Percentiles rank a stretch among this genome's conserved stretches.
These are phyloP conservation scores for Kryptolebias marmoratus DNA, from an alignment of 2,113 vertebrate species.

Conservation along the genomic window DNA sequence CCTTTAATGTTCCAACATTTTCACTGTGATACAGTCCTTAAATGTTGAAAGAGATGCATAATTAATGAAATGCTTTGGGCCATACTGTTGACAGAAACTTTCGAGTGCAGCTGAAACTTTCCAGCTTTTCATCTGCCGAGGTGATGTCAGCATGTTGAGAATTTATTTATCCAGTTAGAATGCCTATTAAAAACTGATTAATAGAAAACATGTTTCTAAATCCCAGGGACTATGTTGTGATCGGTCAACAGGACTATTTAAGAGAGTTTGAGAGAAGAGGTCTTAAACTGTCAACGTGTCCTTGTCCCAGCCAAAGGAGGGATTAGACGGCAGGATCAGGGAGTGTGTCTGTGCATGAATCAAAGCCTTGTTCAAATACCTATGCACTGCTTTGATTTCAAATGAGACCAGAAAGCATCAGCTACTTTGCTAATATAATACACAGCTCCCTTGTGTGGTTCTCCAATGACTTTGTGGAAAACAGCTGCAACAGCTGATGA, in stretches of 20 bases:
- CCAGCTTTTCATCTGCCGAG: conserved; percentile 24
- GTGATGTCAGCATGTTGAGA: conserved; percentile 38
- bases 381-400: conserved; percentile 70
- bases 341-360: conserved; percentile 85
- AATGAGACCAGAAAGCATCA: conserved; percentile 71
- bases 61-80: too few relatives aligned
- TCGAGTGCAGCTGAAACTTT: conserved; percentile 48
- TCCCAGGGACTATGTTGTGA: conserved; percentile 61
- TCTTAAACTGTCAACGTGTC: conserved; percentile 85
- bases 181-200: conserved; percentile 68
- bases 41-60: neutral
- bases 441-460: conserved; percentile 41
- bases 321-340: conserved; percentile 81
- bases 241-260: conserved; percentile 77
- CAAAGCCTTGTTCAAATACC: conserved; percentile 81
- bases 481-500: conserved; percentile 45
- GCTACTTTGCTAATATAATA: conserved; percentile 57
- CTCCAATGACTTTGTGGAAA: conserved; percentile 58
- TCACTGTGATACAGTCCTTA: too few relatives aligned
- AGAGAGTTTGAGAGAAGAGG: conserved; percentile 73
- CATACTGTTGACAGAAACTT: conserved; percentile 20
- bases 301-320: conserved; percentile 82
- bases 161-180: conserved; percentile 54
- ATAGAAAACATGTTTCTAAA: conserved; percentile 70
- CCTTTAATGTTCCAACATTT: too few relatives aligned